phyloP scores from a whole-genome alignment of 2,113 vertebrate genomes.

The Opisthocomus hoazin region DNA sequence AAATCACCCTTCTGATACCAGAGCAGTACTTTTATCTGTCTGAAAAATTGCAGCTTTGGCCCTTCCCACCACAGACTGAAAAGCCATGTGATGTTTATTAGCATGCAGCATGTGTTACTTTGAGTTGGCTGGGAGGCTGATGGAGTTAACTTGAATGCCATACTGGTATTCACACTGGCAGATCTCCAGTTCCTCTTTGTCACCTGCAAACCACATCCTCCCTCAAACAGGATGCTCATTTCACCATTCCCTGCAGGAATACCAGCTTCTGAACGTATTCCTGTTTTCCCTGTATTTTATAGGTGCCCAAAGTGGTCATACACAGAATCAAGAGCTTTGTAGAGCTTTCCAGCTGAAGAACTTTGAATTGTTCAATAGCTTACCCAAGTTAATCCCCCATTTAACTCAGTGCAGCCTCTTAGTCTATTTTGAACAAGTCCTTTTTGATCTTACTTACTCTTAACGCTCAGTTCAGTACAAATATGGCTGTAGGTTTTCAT shows the following conservation, averaged over 20 bases:
- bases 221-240: not conserved
- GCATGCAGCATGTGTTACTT: not conserved
- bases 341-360: not conserved
- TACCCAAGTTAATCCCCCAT: not conserved
- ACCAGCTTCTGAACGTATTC: not conserved
- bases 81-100: slow-evolving; percentile 42
- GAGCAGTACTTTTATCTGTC: not conserved
- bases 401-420: not conserved
- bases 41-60: not conserved
- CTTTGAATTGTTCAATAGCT: not conserved
- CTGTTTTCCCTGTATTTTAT: not conserved
- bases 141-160: not conserved
- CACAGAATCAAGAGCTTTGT: not conserved
- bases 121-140: not conserved
- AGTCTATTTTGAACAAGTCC: not conserved
- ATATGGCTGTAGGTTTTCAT: not conserved
- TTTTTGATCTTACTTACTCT: not conserved
- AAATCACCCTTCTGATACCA: not conserved
- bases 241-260: not conserved
- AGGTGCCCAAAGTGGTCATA: not conserved
- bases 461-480: not conserved
- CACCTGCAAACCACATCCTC: slow-evolving; percentile 29
- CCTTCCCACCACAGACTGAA: slow-evolving; percentile 3
- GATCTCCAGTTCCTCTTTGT: not conserved
- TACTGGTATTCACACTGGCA: not conserved